Conservation (phyloP, 2,888 invertebrate genomes). For the Caenorhabditis wallacei region DNA sequence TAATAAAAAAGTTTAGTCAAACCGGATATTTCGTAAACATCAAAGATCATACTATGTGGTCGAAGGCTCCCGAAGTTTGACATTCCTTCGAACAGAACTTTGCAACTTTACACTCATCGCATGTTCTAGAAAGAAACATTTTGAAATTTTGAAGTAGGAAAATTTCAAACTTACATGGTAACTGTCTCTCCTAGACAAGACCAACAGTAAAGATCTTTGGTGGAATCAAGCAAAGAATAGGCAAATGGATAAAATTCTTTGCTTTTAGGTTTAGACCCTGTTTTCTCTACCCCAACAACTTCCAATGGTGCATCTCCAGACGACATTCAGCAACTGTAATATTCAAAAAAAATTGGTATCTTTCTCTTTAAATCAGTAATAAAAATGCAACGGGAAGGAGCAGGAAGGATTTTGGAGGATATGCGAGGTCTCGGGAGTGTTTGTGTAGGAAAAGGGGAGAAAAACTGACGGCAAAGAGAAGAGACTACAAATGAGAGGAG, state of each 20-base stretch:
- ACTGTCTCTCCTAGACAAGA: conserved; percentile 76
- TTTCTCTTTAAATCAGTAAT: conserved; percentile 22
- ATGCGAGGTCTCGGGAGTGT: conserved; percentile 57
- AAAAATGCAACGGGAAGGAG: conserved; percentile 29
- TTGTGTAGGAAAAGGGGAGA: conserved; percentile 55
- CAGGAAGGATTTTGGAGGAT: conserved; percentile 48
- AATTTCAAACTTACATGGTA: conserved; percentile 55
- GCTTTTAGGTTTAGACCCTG: conserved; percentile 60
- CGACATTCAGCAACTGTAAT: conserved; percentile 36
- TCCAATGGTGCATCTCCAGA: conserved; percentile 62
- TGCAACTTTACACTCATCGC: conserved; percentile 77
- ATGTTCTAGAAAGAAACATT: conserved; percentile 71
- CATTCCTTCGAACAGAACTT: conserved; percentile 80
- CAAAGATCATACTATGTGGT: conserved; percentile 77
- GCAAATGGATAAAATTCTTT: conserved; percentile 83
- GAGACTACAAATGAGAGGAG: conserved; percentile 62
- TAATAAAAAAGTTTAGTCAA: not conserved
- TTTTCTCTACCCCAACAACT: conserved; percentile 63
- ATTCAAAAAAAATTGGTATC: not conserved
- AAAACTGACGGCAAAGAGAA: conserved; percentile 40
- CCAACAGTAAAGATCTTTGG: conserved; percentile 78
- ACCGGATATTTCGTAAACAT: not conserved
- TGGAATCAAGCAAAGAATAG: conserved; percentile 75
- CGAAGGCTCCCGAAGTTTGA: conserved; percentile 78
- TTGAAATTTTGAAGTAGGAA: not conserved